Evolutionary conservation across 2,888 invertebrate genomes (phyloP).

Genomic region (Brachylomia viminalis): DNA sequence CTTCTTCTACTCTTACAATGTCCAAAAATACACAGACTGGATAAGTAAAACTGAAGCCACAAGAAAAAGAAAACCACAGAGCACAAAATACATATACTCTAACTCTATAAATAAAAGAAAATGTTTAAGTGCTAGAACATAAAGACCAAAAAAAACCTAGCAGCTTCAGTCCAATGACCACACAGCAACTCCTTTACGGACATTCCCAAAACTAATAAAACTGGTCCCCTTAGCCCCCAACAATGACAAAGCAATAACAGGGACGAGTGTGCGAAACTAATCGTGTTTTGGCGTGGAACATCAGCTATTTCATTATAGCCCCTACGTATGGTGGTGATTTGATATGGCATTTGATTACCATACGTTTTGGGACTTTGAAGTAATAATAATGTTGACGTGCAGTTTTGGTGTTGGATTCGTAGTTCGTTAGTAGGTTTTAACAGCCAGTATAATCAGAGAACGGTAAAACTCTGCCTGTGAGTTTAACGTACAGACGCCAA

Average conservation of each 20-base stretch:
- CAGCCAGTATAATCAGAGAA: not conserved
- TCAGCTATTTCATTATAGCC: slow-evolving; percentile 76
- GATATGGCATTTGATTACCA: slow-evolving; percentile 64
- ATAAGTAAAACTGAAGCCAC: not conserved
- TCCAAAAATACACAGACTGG: not conserved
- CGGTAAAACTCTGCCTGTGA: not conserved
- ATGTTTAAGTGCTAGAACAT: slow-evolving; percentile 1
- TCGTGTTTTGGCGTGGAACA: slow-evolving; percentile 75
- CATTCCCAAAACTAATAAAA: slow-evolving; percentile 61
- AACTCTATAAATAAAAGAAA: not conserved
- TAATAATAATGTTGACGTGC: slow-evolving; percentile 49
- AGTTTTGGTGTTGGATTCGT: slow-evolving; percentile 27
- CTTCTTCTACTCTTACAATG: not conserved
- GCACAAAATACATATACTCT: not conserved
- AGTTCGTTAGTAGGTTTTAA: not conserved
- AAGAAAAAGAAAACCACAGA: not conserved
- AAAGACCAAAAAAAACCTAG: not conserved
- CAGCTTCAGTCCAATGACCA: slow-evolving; percentile 50
- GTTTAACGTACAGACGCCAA: too few relatives aligned
- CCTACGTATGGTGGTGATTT: slow-evolving; percentile 45
- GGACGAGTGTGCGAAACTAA: slow-evolving; percentile 77
- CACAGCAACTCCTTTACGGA: slow-evolving; percentile 37
- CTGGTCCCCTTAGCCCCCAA: slow-evolving; percentile 41
- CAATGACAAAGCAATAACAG: slow-evolving; percentile 68
- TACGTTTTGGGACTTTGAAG: slow-evolving; percentile 53